Base-by-base conservation (phyloP, 30 jellyfish, hydroid and myxozoan species). In the Sanderia malayensis region DNA sequence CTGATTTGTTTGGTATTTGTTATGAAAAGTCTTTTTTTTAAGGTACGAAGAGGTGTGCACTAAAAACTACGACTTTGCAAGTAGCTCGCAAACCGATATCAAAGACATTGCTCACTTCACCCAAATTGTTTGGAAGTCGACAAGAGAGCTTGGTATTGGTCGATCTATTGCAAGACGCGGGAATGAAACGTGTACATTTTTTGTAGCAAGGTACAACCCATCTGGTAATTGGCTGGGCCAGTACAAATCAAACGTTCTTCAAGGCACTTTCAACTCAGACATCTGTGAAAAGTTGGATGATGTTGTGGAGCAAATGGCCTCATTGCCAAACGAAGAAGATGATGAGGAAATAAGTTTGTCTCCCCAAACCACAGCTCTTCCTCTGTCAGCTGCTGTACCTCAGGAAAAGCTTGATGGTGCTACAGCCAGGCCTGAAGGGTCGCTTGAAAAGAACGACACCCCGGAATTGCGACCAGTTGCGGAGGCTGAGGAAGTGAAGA, bases 11-110 rank as follows among this genome's bases (percentile, higher is more conserved):
- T n/a, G n/a, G n/a, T n/a, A n/a, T n/a, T n/a, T n/a, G n/a, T n/a
- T n/a, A n/a, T n/a, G n/a, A n/a, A n/a, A n/a, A n/a, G n/a, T n/a
- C n/a, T n/a, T n/a, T n/a, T n/a, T n/a, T n/a, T 37, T 45, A 55
- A 88, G 97, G 97, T 88, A 88, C 59, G 74, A 80, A 47, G 97
- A 88, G 74, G 95, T 73, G 22, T 88, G 97, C 46, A 4, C 62
- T 13, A 71, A 86, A 20, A 77, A 80, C 24, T 88, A 71, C 80
- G 61, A 81, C 46, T 88, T 88, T 55, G 75, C 74, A 8, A 44
- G 31, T 19, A 88, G 49, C 25, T 67, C 79, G 17, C 41, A 74
- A 27, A 25, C 70, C 0, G 92, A 62, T 15, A n/a, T n/a, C n/a
- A n/a, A n/a, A n/a, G 92, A 85, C 47, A 81, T 95, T 0, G 95